Evolutionary conservation across 2,888 invertebrate genomes (phyloP).

Genomic region (Autographa pulchrina): DNA sequence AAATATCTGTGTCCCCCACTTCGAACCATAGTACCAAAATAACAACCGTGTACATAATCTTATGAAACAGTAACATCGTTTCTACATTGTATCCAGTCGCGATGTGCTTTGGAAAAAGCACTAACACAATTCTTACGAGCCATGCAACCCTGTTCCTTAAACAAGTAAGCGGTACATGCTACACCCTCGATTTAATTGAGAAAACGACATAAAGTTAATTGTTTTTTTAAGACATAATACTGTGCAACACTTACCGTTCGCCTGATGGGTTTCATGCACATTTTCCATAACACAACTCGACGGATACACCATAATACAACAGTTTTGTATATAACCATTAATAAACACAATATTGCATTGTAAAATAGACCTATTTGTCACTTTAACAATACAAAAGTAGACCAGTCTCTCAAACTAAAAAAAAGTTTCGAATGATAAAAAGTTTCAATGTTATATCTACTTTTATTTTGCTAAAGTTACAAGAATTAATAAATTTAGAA

Average conservation of each 20-base stretch:
- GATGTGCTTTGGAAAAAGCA: slow-evolving; percentile 83
- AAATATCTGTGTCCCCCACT: slow-evolving; percentile 44
- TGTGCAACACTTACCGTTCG: slow-evolving; percentile 77
- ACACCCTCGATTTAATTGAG: slow-evolving; percentile 57
- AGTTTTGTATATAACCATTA: slow-evolving; percentile 70
- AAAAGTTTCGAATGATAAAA: not conserved
- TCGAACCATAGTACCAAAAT: slow-evolving; percentile 68
- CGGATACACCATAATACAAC: slow-evolving; percentile 82
- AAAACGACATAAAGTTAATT: slow-evolving; percentile 48
- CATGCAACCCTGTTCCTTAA: slow-evolving; percentile 65
- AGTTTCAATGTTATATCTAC: not conserved
- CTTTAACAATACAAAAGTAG: slow-evolving; percentile 28
- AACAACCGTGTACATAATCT: slow-evolving; percentile 70
- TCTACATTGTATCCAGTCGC: slow-evolving; percentile 72
- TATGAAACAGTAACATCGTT: slow-evolving; percentile 69
- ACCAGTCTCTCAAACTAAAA: not conserved
- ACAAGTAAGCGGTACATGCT: slow-evolving; percentile 73
- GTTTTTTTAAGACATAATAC: slow-evolving; percentile 58
- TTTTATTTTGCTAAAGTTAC: slow-evolving; percentile 57
- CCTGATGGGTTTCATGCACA: slow-evolving; percentile 76
- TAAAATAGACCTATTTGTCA: slow-evolving; percentile 54
- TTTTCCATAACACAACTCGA: slow-evolving; percentile 86
- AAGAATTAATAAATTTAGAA: slow-evolving; percentile 67
- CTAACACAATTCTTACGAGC: slow-evolving; percentile 52
- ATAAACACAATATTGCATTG: slow-evolving; percentile 75